Conservation (phyloP, 2,797 vertebrate species). For the Caiman crocodilus region DNA sequence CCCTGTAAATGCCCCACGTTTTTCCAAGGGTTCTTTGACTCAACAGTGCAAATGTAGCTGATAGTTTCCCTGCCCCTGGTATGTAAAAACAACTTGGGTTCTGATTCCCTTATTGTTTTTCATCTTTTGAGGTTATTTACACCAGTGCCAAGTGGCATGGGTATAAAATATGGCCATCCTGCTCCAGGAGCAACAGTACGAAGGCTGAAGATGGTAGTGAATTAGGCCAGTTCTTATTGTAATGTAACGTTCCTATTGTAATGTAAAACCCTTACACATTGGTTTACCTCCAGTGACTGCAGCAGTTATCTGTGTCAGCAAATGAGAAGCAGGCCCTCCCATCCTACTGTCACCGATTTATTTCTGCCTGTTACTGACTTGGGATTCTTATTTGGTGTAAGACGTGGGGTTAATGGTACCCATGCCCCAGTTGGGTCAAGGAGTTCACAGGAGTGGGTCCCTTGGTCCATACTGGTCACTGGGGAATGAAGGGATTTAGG, state of each 20-base stretch:
- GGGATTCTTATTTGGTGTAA: not conserved
- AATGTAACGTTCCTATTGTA: too few relatives aligned
- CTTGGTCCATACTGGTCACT: not conserved
- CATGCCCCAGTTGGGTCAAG: not conserved
- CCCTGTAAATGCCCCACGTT: not conserved
- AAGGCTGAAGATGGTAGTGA: not conserved
- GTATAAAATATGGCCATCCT: not conserved
- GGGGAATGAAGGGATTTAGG: not conserved
- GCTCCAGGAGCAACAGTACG: not conserved
- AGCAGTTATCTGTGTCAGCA: not conserved
- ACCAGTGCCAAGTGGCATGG: not conserved
- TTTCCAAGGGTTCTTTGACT: not conserved
- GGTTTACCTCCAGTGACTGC: not conserved
- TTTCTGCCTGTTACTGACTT: not conserved
- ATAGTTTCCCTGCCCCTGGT: not conserved
- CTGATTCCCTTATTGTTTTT: not conserved
- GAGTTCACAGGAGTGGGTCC: too few relatives aligned
- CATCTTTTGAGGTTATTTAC: not conserved
- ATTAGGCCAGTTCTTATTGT: not conserved
- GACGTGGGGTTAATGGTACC: fast-evolving
- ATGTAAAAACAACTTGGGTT: too few relatives aligned
- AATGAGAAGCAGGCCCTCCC: not conserved
- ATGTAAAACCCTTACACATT: not conserved
- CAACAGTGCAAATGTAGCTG: not conserved
- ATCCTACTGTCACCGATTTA: not conserved